These are phyloP conservation scores for Spilosoma lubricipeda DNA, from an alignment of 2,888 invertebrate species.

Conservation along the genomic window DNA sequence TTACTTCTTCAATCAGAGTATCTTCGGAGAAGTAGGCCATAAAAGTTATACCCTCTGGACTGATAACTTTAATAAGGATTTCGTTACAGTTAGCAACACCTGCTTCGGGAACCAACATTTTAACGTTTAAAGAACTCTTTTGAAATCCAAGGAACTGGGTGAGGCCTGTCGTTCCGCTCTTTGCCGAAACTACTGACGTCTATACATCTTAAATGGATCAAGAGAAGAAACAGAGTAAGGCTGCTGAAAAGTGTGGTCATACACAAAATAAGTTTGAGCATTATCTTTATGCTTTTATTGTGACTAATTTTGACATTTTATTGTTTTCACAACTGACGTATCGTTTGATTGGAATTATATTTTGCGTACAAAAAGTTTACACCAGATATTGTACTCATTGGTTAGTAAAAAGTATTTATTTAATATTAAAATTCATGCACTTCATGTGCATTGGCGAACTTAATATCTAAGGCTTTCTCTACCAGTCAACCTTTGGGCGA, in stretches of 20 bases:
- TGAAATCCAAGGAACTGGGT: neutral
- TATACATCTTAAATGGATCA: constrained; percentile 11
- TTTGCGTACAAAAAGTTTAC: neutral
- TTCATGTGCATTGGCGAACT: too few species aligned
- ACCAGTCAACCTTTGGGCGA: too few species aligned
- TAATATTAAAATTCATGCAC: too few species aligned
- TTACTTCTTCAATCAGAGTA: constrained; percentile 77
- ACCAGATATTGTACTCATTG: neutral
- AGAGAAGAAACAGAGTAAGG: constrained; percentile 12
- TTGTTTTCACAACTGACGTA: constrained; percentile 1
- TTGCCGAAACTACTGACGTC: neutral
- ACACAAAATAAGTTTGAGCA: constrained; percentile 10
- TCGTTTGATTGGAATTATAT: neutral
- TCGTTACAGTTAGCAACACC: constrained; percentile 62
- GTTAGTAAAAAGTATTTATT: neutral
- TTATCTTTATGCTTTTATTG: neutral
- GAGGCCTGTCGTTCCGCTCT: neutral
- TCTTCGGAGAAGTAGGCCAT: constrained; percentile 72
- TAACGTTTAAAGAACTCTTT: constrained; percentile 17
- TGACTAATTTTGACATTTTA: constrained; percentile 5
- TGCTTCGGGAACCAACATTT: constrained; percentile 74
- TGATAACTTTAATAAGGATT: constrained; percentile 73
- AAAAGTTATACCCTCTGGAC: constrained; percentile 76
- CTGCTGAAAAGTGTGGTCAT: constrained; percentile 23
- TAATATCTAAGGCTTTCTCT: too few species aligned